Percentiles rank a stretch among this genome's conserved stretches.
phyloP scores from a whole-genome alignment of 2,888 invertebrate species.

The Eupithecia abbreviata region DNA sequence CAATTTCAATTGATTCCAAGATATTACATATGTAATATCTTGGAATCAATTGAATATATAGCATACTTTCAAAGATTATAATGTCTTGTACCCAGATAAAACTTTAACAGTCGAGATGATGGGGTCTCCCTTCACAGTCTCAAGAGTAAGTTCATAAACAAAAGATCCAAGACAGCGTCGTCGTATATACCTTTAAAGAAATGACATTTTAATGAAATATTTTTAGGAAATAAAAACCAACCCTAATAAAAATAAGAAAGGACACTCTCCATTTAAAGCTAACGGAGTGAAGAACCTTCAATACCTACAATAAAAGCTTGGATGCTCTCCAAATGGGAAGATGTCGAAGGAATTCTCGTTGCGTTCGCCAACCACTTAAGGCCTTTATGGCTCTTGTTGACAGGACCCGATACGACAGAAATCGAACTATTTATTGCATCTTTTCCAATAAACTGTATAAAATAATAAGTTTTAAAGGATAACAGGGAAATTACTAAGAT shows the following conservation, averaged over 20 bases:
- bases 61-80: background rate
- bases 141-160: background rate
- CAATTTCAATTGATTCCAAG: background rate
- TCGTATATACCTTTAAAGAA: background rate
- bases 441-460: background rate
- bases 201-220: background rate
- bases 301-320: conserved; percentile 76
- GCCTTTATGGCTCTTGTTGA: conserved; percentile 34
- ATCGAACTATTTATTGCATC: background rate
- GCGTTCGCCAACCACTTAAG: conserved; percentile 45
- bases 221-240: conserved; percentile 18
- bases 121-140: background rate
- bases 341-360: conserved; percentile 59
- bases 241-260: conserved; percentile 29
- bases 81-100: background rate
- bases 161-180: background rate
- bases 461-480: background rate
- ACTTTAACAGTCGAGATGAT: background rate
- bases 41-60: no score
- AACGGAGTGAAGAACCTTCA: conserved; percentile 57
- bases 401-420: conserved; percentile 49
- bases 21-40: no score
- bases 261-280: conserved; percentile 62
- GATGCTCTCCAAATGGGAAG: conserved; percentile 75
- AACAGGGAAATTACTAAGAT: background rate